Percentiles rank a stretch among this genome's conserved stretches.
Conservation (phyloP, 2,113 vertebrate species). For the Sarotherodon lohbergeri region DNA sequence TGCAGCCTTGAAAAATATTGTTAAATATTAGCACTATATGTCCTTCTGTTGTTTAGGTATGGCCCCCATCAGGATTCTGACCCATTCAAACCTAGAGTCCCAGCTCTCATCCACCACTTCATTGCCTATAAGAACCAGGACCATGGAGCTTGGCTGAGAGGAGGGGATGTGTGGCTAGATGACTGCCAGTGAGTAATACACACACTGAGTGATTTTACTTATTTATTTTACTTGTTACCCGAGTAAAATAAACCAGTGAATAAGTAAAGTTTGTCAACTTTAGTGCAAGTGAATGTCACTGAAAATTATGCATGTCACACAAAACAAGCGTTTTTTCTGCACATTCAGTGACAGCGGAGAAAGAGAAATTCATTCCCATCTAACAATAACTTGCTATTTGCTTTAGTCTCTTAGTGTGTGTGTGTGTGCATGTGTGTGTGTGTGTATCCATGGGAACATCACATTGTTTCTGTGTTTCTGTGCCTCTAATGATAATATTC, state of each 20-base stretch:
- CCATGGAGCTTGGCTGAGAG: slow-evolving; percentile 95
- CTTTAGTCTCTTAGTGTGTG: not conserved
- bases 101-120: slow-evolving; percentile 85
- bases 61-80: slow-evolving; percentile 91
- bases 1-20: not conserved
- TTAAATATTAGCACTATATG: not conserved
- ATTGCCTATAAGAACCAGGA: slow-evolving; percentile 97
- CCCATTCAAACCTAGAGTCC: slow-evolving; percentile 90
- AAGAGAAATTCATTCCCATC: not conserved
- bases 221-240: not conserved
- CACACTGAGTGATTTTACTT: not conserved
- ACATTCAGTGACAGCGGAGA: not conserved
- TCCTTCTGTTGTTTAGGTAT: slow-evolving; percentile 71
- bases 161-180: slow-evolving; percentile 95
- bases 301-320: not conserved
- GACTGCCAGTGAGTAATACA: slow-evolving; percentile 85
- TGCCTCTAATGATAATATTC: not conserved
- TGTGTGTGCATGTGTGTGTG: not conserved
- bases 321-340: not conserved
- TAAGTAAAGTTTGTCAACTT: not conserved
- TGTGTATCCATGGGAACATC: not conserved
- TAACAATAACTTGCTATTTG: not conserved
- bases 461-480: not conserved
- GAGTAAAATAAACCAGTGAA: not conserved
- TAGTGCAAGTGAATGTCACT: not conserved